Evolutionary conservation across 2,888 invertebrate genomes (phyloP), one percentile per base, ranked within the genome.

Genomic region (Taenaris catops): DNA sequence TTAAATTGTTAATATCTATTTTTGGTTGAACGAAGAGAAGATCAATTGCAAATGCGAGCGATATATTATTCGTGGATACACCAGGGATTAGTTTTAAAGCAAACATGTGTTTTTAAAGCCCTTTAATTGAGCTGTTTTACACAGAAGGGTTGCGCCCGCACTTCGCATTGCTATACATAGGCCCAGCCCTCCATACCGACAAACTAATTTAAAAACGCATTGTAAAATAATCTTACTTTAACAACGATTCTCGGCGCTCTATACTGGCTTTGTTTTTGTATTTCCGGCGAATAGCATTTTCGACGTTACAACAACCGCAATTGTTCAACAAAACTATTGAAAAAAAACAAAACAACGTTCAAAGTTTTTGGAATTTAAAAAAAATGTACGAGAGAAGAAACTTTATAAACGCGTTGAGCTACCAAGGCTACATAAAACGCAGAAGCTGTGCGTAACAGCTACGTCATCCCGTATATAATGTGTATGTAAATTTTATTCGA

Each of bases 81-180:
- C 63, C 44, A 35, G 69, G 70, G 75, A 73, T 79, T 73, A 70
- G 45, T 66, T 67, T 63, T 65, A 65, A 63, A 65, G 55, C 59
- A 66, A 81, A 79, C 84, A 86, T 65, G 67, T 86, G 84, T 80
- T 79, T 59, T 60, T 55, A 19, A 57, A 72, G 59, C 74, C 66
- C 68, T 79, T 75, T 73, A 79, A 75, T 61, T 67, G 66, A 73
- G 64, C 76, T 75, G 74, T 78, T 80, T 76, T 76, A 83, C 73
- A 68, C 58, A 53, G 68, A 84, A 81, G 84, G 84, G 84, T 79
- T 80, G 67, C 63, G 55, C 51, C 59, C 63, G 61, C 65, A 59
- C 60, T 61, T 64, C 62, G 35, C 66, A 68, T 64, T 62, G 79
- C 80, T 74, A 79, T 78, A 80, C 76, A 71, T 74, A 75, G 67